These are phyloP conservation scores for Hylomyscus alleni DNA, from an alignment of 2,797 vertebrate species.

Conservation along the genomic window DNA sequence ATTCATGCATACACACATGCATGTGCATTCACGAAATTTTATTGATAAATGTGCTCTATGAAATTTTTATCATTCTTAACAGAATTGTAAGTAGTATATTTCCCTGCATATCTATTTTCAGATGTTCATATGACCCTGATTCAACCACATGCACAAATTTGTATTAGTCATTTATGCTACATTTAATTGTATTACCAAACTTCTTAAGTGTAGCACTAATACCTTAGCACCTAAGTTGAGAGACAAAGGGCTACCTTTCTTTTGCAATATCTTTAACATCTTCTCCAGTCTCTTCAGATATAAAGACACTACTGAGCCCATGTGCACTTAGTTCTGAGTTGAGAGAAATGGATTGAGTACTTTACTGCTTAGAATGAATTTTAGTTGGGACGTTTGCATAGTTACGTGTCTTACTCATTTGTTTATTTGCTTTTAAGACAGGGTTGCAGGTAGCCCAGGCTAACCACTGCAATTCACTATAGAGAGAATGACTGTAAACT, in stretches of 20 bases:
- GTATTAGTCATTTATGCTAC: not conserved
- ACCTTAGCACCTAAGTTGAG: not conserved
- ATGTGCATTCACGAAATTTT: not conserved
- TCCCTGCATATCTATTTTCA: not conserved
- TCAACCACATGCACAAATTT: not conserved
- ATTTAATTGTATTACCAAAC: not conserved
- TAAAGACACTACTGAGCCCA: not conserved
- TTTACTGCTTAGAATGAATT: constrained; percentile 2
- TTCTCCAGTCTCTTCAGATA: not conserved
- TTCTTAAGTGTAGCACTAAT: not conserved
- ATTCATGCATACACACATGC: not conserved
- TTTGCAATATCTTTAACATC: not conserved
- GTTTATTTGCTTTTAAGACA: not conserved
- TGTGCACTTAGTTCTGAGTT: not conserved
- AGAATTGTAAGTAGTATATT: constrained; percentile 45
- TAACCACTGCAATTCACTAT: not conserved
- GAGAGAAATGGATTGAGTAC: not conserved
- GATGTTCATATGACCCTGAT: not conserved
- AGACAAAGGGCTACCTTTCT: not conserved
- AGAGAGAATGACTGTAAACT: not conserved
- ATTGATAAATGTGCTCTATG: not conserved
- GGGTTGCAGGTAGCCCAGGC: not conserved
- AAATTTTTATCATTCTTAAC: constrained; percentile 46
- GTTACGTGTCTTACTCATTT: not conserved
- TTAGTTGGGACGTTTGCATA: not conserved